Base-by-base conservation (phyloP, 1,140 invertebrate species). In the Gryon sp. region DNA sequence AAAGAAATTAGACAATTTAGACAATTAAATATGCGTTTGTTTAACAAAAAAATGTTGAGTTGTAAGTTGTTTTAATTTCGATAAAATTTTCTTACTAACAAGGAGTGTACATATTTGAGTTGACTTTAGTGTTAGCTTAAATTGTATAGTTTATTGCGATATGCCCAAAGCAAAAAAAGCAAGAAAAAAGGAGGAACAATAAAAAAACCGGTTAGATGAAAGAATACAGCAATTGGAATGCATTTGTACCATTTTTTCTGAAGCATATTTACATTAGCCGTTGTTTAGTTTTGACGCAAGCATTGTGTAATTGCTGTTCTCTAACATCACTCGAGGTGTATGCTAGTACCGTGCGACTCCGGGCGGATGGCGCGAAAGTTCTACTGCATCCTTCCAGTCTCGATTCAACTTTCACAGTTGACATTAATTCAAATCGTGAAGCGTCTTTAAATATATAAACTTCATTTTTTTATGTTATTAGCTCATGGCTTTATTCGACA, bases 331-430 rank as follows among this genome's bases (percentile, higher is more conserved):
- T n/a, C 45, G 45, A 38, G 24, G 3, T 28, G 4, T 15, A 32
- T 52, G 30, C n/a, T n/a, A n/a, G n/a, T n/a, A n/a, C n/a, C n/a
- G n/a, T 46, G 65, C 63, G 50, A 70, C 69, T 78, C 41, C 62
- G 79, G 77, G 80, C 79, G 78, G 78, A 86, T 82, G 79, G 83
- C 74, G 80, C 82, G 75, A 79, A 82, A 82, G 80, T 78, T 78
- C 63, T 76, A 81, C 78, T 79, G 82, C 28, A 48, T 66, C 55
- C 45, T 60, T 75, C 60, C 66, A 46, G 66, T 80, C 68, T 79
- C 65, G 50, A 34, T 73, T 73, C 46, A 19, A 73, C 24, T 59
- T 45, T 59, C 53, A 74, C 50, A 50, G 28, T 46, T 48, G 40
- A 60, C 30, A 36, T 66, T 52, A 68, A 72, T 77, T 41, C 41